Conservation (phyloP, 2,113 vertebrate species). For the Pseudonaja textilis region DNA sequence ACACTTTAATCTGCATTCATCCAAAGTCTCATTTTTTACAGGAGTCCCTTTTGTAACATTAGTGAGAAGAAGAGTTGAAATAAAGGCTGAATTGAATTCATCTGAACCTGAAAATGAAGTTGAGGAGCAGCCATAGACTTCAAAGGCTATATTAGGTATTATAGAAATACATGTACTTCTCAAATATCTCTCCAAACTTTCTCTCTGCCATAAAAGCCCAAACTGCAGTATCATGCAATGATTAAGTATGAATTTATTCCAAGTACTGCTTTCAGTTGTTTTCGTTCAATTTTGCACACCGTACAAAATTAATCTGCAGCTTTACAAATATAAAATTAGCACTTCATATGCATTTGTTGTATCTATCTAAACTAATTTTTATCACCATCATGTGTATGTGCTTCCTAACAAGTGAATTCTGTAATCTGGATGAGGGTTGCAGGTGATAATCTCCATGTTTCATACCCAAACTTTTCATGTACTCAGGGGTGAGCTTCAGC, state of each 20-base stretch:
- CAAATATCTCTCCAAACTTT: neutral
- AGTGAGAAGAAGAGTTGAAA: neutral
- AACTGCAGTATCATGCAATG: neutral
- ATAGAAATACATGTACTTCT: neutral
- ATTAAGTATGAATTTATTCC: neutral
- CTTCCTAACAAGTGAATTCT: neutral
- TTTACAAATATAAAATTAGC: neutral
- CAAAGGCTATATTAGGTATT: neutral
- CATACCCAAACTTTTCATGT: too few species aligned
- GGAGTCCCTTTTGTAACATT: neutral
- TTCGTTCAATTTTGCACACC: neutral
- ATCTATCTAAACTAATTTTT: neutral
- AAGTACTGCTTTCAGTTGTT: neutral
- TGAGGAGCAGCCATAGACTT: neutral
- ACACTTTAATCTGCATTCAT: neutral
- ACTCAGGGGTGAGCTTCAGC: too few species aligned
- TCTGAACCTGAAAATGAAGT: neutral
- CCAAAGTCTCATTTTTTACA: neutral
- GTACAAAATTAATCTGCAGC: neutral
- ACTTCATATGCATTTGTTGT: neutral
- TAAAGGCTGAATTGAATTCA: neutral
- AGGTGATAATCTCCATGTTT: neutral
- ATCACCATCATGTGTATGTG: neutral
- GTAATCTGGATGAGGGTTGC: neutral
- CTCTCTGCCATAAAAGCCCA: neutral